Evolutionary conservation across 2,888 invertebrate genomes (phyloP).

Genomic region (Camponotus fellah): DNA sequence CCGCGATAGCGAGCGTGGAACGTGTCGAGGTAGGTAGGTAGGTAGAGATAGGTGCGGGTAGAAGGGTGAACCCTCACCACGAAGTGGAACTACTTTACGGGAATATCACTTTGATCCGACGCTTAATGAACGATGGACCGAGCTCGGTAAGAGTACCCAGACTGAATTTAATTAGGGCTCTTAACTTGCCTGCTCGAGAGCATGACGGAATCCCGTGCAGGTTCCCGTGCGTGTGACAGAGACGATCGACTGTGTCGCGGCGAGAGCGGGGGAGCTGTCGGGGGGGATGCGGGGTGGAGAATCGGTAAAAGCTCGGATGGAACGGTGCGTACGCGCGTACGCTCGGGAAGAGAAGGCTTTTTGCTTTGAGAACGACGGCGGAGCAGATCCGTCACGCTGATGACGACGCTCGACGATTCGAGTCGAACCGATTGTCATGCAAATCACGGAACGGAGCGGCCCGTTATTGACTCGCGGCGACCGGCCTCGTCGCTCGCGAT

Average conservation of each 20-base stretch:
- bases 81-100: conserved; percentile 81
- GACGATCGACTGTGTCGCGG: conserved; percentile 48
- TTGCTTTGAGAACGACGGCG: conserved; percentile 72
- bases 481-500: conserved; percentile 48
- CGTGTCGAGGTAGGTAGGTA: conserved; percentile 67
- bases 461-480: conserved; percentile 75
- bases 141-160: conserved; percentile 82
- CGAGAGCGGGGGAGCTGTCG: conserved; percentile 26
- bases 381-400: conserved; percentile 69
- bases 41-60: conserved; percentile 55
- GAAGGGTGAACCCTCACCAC: conserved; percentile 70
- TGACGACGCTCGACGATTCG: conserved; percentile 68
- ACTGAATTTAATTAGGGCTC: conserved; percentile 85
- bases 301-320: conserved; percentile 73
- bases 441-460: conserved; percentile 77
- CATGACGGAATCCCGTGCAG: conserved; percentile 72
- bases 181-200: conserved; percentile 80
- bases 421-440: conserved; percentile 80
- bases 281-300: conserved; percentile 58
- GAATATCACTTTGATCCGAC: conserved; percentile 84
- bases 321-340: conserved; percentile 60
- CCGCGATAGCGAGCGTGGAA: conserved; percentile 49
- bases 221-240: conserved; percentile 64
- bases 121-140: conserved; percentile 83
- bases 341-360: conserved; percentile 64